These are phyloP conservation scores for Meteorus cinctellus DNA, from an alignment of 2,888 invertebrate species.

Conservation along the genomic window DNA sequence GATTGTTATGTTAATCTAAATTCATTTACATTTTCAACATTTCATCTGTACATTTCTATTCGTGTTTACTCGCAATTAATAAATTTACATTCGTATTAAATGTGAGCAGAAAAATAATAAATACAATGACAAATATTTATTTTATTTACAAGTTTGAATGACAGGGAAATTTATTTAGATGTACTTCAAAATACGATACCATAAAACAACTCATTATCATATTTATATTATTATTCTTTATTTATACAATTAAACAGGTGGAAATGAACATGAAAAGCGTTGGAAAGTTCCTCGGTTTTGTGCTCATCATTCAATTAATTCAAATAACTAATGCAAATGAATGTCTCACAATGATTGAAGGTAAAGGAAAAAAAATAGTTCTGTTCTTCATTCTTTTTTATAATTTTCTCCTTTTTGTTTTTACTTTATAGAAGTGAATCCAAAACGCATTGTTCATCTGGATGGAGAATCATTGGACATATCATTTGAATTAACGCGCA, in stretches of 20 bases:
- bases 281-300: conserved; percentile 54
- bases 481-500: conserved; percentile 75
- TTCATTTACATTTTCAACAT: neutral
- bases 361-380: conserved; percentile 47
- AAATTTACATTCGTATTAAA: neutral
- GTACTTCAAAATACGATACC: no score
- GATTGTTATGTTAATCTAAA: neutral
- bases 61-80: neutral
- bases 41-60: neutral
- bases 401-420: neutral
- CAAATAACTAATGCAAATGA: conserved; percentile 57
- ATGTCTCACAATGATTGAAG: conserved; percentile 63
- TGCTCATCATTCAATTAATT: conserved; percentile 55
- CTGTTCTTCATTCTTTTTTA: conserved; percentile 17
- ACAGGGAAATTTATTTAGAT: no score
- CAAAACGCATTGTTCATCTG: conserved; percentile 72
- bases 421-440: conserved; percentile 72
- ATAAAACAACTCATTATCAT: neutral
- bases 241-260: conserved; percentile 45
- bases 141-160: no score
- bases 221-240: neutral
- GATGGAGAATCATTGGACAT: conserved; percentile 72
- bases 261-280: conserved; percentile 60
- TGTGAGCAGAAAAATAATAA: neutral
- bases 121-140: no score